These are phyloP conservation scores for Drosophila putrida DNA, from an alignment of 2,888 invertebrate species.

Conservation along the genomic window DNA sequence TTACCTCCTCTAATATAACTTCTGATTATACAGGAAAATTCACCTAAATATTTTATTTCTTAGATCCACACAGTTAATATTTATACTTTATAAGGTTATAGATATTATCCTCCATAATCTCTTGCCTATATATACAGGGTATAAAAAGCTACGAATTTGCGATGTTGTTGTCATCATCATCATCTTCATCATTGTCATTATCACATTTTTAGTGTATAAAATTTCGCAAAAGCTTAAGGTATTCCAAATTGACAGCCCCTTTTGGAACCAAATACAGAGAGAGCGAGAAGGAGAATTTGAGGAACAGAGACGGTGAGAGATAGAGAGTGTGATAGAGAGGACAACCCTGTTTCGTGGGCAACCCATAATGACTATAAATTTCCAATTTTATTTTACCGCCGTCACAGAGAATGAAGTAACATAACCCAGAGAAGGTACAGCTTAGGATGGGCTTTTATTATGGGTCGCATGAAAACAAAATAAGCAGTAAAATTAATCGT, in stretches of 20 bases:
- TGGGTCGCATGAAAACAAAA: conserved; percentile 70
- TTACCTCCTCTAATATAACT: no score
- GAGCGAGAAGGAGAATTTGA: not conserved
- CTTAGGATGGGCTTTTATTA: conserved; percentile 61
- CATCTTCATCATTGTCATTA: conserved; percentile 7
- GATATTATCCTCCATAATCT: no score
- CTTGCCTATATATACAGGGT: conserved; percentile 10
- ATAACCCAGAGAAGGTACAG: conserved; percentile 26
- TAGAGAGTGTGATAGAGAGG: not conserved
- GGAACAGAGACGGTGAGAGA: conserved; percentile 1
- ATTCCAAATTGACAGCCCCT: conserved; percentile 40
- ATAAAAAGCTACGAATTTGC: conserved; percentile 37
- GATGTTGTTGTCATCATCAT: conserved; percentile 33
- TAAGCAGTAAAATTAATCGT: conserved; percentile 79
- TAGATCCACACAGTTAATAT: not conserved
- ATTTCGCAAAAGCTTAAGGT: conserved; percentile 75
- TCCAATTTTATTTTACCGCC: conserved; percentile 70
- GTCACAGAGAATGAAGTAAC: conserved; percentile 36
- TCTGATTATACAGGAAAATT: no score
- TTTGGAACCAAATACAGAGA: conserved; percentile 20
- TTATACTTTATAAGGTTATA: not conserved
- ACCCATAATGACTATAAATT: conserved; percentile 73
- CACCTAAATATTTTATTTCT: not conserved
- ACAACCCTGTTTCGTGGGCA: conserved; percentile 24
- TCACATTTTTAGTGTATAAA: conserved; percentile 30